phyloP scores from a whole-genome alignment of 2,888 invertebrate genomes.

The Hydriomena furcata region DNA sequence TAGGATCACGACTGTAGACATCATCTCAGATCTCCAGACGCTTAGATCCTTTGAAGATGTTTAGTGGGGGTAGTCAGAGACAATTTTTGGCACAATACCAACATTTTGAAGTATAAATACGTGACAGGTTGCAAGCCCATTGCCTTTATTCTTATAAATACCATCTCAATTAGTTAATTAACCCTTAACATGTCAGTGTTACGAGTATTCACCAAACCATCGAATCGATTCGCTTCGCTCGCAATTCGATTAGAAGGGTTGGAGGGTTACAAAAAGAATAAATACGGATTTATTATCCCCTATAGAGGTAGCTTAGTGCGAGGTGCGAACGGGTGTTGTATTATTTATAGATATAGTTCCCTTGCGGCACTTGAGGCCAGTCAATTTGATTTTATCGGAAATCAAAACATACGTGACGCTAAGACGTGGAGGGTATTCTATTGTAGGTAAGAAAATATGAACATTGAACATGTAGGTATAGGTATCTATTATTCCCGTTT shows the following conservation, averaged over 20 bases:
- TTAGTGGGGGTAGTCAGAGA: no score
- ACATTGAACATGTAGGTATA: no score
- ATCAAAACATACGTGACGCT: conserved; percentile 65
- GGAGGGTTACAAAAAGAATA: conserved; percentile 76
- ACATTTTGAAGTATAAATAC: no score
- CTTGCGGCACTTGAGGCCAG: conserved; percentile 64
- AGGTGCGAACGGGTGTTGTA: conserved; percentile 78
- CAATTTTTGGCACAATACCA: no score
- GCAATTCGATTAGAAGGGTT: conserved; percentile 74
- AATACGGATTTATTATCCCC: conserved; percentile 83
- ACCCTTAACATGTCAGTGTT: conserved; percentile 28
- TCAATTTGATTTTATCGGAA: conserved; percentile 70
- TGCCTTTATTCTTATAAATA: no score
- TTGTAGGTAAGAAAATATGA: no score
- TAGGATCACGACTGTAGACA: no score
- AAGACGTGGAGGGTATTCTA: conserved; percentile 1
- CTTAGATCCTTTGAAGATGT: no score
- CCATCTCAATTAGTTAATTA: no score
- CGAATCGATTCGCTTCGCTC: conserved; percentile 74
- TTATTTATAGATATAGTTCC: conserved; percentile 67
- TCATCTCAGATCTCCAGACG: no score
- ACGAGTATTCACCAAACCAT: conserved; percentile 44
- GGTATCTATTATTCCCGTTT: no score
- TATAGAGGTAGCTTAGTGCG: conserved; percentile 72
- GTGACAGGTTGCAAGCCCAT: no score